Conservation (phyloP, 2,113 vertebrate genomes). For the Salvator merianae region DNA sequence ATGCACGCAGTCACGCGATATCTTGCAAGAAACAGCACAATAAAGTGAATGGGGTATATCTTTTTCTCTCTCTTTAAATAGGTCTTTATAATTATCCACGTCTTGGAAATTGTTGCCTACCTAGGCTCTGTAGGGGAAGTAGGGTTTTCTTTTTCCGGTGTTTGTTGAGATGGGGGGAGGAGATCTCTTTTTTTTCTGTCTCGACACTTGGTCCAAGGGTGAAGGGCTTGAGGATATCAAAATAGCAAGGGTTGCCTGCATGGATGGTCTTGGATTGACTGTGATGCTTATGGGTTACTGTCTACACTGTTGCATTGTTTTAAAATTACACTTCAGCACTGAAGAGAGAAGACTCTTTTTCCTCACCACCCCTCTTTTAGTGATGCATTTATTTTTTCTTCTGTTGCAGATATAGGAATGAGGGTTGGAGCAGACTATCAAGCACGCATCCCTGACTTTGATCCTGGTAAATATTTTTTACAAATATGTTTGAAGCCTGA, state of each 20-base stretch:
- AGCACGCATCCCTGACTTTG: constrained; percentile 91
- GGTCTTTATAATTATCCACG: not conserved
- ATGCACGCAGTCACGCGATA: not conserved
- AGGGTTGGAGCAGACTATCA: constrained; percentile 94
- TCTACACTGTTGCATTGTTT: constrained; percentile 8
- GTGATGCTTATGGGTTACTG: not conserved
- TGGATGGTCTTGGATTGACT: not conserved
- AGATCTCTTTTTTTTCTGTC: not conserved
- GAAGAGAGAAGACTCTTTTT: constrained; percentile 8
- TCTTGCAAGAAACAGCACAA: not conserved
- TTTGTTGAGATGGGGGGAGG: not conserved
- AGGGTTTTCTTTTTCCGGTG: constrained; percentile 29
- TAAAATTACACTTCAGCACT: not conserved
- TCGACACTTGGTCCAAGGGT: not conserved
- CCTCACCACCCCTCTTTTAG: constrained; percentile 1
- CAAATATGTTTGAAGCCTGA: constrained; percentile 31
- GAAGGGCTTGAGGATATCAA: constrained; percentile 3
- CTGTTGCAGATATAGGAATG: constrained; percentile 94
- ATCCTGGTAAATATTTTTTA: constrained; percentile 82
- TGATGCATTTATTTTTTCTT: constrained; percentile 48
- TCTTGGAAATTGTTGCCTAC: constrained; percentile 10
- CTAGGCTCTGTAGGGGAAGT: constrained; percentile 11
- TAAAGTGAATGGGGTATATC: constrained; percentile 1
- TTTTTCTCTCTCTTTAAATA: not conserved
- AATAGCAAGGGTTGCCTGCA: not conserved